Conservation (phyloP, 2,888 invertebrate genomes). For the Acanthoscelides obtectus region DNA sequence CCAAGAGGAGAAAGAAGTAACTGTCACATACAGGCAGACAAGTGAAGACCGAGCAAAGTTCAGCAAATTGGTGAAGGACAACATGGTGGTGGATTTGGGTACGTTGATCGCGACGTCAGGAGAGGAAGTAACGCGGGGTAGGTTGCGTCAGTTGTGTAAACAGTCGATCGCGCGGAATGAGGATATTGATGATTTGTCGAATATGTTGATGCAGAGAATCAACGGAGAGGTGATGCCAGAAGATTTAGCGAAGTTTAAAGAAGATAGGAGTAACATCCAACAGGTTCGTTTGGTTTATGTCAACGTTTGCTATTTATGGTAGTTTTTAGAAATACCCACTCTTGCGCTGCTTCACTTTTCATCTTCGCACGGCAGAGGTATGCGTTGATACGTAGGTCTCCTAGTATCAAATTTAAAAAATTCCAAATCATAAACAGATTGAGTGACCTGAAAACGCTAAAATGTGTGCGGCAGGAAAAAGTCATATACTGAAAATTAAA, state of each 20-base stretch:
- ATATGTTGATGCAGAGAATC: conserved; percentile 32
- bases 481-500: too few species aligned
- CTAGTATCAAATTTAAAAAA: too few species aligned
- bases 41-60: conserved; percentile 36
- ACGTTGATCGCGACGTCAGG: conserved; percentile 38
- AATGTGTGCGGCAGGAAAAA: too few species aligned
- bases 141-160: conserved; percentile 35
- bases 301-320: too few species aligned
- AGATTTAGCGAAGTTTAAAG: conserved; percentile 37
- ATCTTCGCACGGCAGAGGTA: too few species aligned
- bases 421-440: too few species aligned
- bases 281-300: background rate
- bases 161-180: conserved; percentile 30
- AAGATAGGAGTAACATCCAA: conserved; percentile 19
- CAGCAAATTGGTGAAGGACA: conserved; percentile 23
- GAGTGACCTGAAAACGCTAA: too few species aligned
- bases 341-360: too few species aligned
- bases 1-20: conserved; percentile 32
- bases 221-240: conserved; percentile 35
- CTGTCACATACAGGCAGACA: conserved; percentile 35
- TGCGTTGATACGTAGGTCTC: too few species aligned
- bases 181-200: conserved; percentile 27
- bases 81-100: conserved; percentile 39
- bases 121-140: conserved; percentile 39
- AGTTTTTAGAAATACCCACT: too few species aligned